Percentiles rank a stretch among this genome's conserved stretches.
phyloP scores from a whole-genome alignment of 2,797 vertebrate species.

The Perodicticus potto region DNA sequence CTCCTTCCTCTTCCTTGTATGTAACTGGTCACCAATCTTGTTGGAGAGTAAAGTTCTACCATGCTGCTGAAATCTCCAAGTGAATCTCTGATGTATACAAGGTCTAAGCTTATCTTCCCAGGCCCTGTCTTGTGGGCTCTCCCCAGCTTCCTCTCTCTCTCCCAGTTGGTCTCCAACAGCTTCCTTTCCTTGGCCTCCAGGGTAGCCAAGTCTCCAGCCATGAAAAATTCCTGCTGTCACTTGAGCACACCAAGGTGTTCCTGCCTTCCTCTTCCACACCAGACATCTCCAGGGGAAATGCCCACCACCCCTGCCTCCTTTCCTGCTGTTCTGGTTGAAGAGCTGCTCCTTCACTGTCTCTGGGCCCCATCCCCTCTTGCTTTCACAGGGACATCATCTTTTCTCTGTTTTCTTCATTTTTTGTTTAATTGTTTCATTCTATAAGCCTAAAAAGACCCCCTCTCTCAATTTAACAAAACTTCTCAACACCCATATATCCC shows the following conservation, averaged over 20 bases:
- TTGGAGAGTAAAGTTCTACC: not conserved
- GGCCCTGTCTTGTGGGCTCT: fast-evolving
- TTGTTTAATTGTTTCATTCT: not conserved
- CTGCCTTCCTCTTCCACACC: not conserved
- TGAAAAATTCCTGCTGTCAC: not conserved
- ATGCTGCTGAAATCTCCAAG: not conserved
- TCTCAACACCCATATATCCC: not conserved
- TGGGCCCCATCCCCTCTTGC: no score
- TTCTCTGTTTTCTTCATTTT: not conserved
- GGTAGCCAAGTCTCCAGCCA: not conserved
- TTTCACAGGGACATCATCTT: not conserved
- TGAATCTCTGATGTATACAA: not conserved
- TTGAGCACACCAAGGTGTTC: not conserved
- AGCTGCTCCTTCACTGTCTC: not conserved
- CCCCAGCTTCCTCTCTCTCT: not conserved
- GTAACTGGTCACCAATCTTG: not conserved
- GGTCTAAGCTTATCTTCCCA: not conserved
- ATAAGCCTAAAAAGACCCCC: not conserved
- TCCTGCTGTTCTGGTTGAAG: not conserved
- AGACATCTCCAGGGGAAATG: not conserved
- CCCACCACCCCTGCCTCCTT: not conserved
- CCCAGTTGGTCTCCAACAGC: not conserved
- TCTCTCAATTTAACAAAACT: not conserved
- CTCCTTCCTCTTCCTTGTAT: not conserved
- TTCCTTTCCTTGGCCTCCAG: not conserved